Percentiles rank a stretch among this genome's conserved stretches.
Conservation (phyloP, 2,888 invertebrate species). For the Drosophila anceps region DNA sequence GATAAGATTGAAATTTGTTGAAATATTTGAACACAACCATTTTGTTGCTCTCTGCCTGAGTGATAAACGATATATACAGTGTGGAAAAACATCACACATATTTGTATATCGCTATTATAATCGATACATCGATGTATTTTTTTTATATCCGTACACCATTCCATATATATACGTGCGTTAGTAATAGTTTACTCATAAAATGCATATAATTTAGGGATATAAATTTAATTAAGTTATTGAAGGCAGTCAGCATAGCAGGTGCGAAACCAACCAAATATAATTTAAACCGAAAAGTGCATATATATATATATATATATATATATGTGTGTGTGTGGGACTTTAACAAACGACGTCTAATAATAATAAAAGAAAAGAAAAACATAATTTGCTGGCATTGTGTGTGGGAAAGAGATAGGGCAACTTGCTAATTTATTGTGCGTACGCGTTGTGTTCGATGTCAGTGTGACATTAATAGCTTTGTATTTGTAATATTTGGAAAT, state of each 20-base stretch:
- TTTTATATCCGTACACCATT: slow-evolving; percentile 45
- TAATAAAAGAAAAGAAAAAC: slow-evolving; percentile 24
- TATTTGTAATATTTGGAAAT: slow-evolving; percentile 34
- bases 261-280: slow-evolving; percentile 33
- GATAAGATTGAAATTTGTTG: background rate
- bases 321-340: slow-evolving; percentile 23
- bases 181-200: slow-evolving; percentile 75
- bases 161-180: slow-evolving; percentile 68
- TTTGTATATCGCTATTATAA: slow-evolving; percentile 20
- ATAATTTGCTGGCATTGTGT: slow-evolving; percentile 50
- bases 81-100: slow-evolving; percentile 13
- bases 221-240: slow-evolving; percentile 47
- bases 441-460: slow-evolving; percentile 40
- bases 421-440: slow-evolving; percentile 64
- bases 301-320: background rate
- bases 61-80: slow-evolving; percentile 6
- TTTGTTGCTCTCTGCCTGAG: background rate
- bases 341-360: slow-evolving; percentile 28
- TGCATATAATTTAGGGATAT: slow-evolving; percentile 61
- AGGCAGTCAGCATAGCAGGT: slow-evolving; percentile 37
- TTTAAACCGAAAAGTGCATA: slow-evolving; percentile 27
- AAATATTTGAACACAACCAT: background rate
- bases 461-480: slow-evolving; percentile 32
- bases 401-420: slow-evolving; percentile 31
- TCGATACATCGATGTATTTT: slow-evolving; percentile 39